These are phyloP conservation scores for Mobula birostris DNA, from an alignment of 2,113 vertebrate genomes.

Conservation along the genomic window DNA sequence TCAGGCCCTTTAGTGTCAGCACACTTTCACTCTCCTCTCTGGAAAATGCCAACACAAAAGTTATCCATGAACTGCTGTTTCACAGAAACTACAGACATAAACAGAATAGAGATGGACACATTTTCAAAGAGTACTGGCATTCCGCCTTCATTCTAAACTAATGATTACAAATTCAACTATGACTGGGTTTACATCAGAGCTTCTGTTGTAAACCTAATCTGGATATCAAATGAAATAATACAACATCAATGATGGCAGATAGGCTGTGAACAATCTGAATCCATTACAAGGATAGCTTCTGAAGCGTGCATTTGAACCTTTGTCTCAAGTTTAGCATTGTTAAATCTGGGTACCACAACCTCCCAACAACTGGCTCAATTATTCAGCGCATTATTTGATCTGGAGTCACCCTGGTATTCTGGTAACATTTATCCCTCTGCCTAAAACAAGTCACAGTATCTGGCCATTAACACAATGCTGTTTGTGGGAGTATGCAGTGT, in stretches of 20 bases:
- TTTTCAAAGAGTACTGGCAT: neutral
- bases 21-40: slow-evolving; percentile 99
- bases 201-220: neutral
- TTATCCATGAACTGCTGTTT: neutral
- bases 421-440: no score
- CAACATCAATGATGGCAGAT: no score
- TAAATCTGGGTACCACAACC: neutral
- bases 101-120: neutral
- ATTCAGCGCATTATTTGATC: neutral
- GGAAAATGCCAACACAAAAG: slow-evolving; percentile 38
- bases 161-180: neutral
- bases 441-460: no score
- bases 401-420: no score
- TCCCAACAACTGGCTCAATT: neutral
- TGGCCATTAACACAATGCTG: no score
- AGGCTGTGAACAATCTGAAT: neutral
- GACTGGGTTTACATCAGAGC: no score
- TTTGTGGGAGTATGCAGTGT: no score
- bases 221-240: neutral
- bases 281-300: neutral
- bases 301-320: neutral
- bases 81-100: neutral
- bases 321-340: neutral
- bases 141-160: no score
- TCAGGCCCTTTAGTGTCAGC: slow-evolving; percentile 91